phyloP scores from a whole-genome alignment of 2,888 invertebrate genomes.

The Drosophila dives region DNA sequence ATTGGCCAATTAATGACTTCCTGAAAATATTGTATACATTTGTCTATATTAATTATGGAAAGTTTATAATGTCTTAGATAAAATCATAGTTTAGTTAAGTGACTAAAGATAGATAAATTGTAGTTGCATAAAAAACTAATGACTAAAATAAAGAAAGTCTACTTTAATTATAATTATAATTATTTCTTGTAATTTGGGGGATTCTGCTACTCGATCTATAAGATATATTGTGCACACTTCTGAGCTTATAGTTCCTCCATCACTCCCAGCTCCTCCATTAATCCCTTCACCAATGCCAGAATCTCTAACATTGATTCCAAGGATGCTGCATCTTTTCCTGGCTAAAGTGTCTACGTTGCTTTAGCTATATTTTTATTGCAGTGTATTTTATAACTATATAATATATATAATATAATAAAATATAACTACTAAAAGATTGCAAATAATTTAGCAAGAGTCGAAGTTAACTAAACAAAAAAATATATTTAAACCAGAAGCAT shows the following conservation, averaged over 20 bases:
- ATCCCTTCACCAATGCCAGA: no score
- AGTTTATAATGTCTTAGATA: neutral
- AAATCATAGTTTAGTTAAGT: neutral
- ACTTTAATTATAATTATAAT: no score
- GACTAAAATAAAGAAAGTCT: neutral
- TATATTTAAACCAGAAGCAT: neutral
- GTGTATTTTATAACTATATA: neutral
- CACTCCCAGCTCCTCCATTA: no score
- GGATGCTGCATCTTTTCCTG: no score
- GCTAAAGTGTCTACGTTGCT: no score
- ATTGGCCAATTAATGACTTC: neutral
- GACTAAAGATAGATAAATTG: rapidly evolving
- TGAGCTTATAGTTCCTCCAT: no score
- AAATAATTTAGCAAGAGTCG: no score
- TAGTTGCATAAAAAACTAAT: neutral
- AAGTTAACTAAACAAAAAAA: neutral
- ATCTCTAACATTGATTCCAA: no score
- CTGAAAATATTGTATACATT: neutral
- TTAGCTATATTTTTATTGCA: neutral
- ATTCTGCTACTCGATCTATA: no score
- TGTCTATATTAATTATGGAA: neutral
- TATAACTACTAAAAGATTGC: neutral
- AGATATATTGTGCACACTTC: no score
- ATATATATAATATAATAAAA: no score
- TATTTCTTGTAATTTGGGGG: no score